Base-by-base conservation (phyloP, 64 coral and sea anemone genomes). In the Pachyseris speciosa region DNA sequence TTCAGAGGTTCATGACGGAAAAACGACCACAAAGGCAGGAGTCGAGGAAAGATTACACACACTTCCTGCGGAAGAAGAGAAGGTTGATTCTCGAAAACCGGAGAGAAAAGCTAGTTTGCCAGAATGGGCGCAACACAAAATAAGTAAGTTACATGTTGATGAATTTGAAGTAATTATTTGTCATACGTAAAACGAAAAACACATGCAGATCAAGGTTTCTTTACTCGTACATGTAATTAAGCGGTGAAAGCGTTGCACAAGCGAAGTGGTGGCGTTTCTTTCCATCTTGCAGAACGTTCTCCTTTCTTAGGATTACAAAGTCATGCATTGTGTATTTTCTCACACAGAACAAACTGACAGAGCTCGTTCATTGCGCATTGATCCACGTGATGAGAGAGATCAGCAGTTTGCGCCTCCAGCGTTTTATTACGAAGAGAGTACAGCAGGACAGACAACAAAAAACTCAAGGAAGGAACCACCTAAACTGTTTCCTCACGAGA, bases 401-500 rank as follows among this genome's bases (percentile, higher is more conserved):
- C 60, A 80, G 10, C 86, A 93, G 3, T 99, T 99, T 64, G 97
- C 97, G 7, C 97, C 97, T 7, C 97, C 97, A 11, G 64, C 86
- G 3, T 99, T 99, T 26, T 99, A 99, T 60, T 94, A 98, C 71
- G 75, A 95, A 27, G 48, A 93, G n/a, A 83, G 83, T 72, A 39
- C n/a, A 22, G 2, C 9, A 27, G 89, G 41, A 34, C 22, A 37
- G 64, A 33, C 4, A 38, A 43, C 13, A 26, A 79, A 57, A 79
- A 41, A 31, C 15, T 67, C 26, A 7, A 36, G 67, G 66, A 34
- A 26, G 37, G 93, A 52, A 71, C 12, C 42, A 37, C 33, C 31
- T 50, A n/a, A 67, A 31, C 22, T 67, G 58, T 69, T 67, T 19
- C 49, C 34, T n/a, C 8, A 83, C 20, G 2, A 41, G 34, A 67